Conservation (phyloP, 2,113 vertebrate genomes). For the Spea bombifrons region DNA sequence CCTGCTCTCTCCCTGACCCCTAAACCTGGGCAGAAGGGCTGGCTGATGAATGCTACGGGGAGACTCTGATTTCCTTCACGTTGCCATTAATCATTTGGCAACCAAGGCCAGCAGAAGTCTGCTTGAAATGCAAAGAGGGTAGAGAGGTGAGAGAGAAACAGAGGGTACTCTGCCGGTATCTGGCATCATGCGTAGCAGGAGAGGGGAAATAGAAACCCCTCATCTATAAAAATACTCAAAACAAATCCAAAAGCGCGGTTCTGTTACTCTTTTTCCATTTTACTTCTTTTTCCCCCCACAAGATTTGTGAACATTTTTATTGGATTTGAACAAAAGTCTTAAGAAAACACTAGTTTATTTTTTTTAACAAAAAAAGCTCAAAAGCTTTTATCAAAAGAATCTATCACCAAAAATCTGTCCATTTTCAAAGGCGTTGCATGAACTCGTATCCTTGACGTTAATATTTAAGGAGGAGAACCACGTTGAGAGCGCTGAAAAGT, state of each 20-base stretch:
- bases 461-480: too few species aligned
- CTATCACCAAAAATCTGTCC: too few species aligned
- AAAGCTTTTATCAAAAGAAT: too few species aligned
- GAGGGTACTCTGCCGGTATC: neutral
- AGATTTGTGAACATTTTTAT: too few species aligned
- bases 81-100: constrained; percentile 8
- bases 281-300: too few species aligned
- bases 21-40: neutral
- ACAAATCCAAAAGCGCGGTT: neutral
- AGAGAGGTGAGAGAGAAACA: neutral
- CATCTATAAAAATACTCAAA: neutral
- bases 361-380: too few species aligned
- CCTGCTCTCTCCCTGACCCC: constrained; percentile 8
- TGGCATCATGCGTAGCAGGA: neutral
- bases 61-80: neutral
- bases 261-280: too few species aligned
- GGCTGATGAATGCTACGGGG: neutral
- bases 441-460: too few species aligned
- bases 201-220: neutral
- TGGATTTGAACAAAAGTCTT: too few species aligned
- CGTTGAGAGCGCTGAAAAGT: too few species aligned
- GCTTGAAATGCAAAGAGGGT: neutral
- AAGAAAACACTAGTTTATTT: too few species aligned
- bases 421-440: too few species aligned
- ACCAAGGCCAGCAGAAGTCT: neutral